Evolutionary conservation across 2,888 invertebrate species (phyloP).

Genomic region (Lutraria lutraria): DNA sequence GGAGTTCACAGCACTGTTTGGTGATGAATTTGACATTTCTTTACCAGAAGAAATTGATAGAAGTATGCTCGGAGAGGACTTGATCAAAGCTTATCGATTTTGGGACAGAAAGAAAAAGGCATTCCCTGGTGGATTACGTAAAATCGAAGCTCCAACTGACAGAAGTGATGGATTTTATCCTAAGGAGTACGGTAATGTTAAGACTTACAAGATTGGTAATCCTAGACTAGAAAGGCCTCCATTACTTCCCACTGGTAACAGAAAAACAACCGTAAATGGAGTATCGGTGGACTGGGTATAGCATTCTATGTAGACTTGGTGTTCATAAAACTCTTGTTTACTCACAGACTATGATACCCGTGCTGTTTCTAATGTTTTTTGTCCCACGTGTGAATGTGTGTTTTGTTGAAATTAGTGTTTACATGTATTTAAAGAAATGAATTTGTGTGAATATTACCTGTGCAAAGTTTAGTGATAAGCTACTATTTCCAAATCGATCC

Average conservation of each 20-base stretch:
- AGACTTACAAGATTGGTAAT: conserved; percentile 42
- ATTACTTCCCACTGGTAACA: not conserved
- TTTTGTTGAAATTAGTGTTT: too few species aligned
- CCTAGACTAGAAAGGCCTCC: conserved; percentile 38
- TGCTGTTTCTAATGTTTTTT: too few species aligned
- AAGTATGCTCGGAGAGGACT: conserved; percentile 59
- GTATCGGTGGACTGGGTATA: conserved; percentile 32
- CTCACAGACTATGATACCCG: not conserved
- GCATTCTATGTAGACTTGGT: not conserved
- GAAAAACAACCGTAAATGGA: not conserved
- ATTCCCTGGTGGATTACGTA: conserved; percentile 55
- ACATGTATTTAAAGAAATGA: too few species aligned
- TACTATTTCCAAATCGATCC: too few species aligned
- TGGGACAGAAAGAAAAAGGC: conserved; percentile 64
- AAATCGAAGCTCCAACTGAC: conserved; percentile 55
- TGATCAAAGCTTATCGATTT: conserved; percentile 62
- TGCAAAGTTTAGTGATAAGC: too few species aligned
- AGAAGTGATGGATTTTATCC: conserved; percentile 33
- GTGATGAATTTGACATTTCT: conserved; percentile 55
- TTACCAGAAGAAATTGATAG: conserved; percentile 59
- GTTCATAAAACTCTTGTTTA: not conserved
- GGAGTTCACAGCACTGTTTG: conserved; percentile 44
- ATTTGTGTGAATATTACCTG: too few species aligned
- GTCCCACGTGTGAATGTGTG: too few species aligned
- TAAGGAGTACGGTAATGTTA: conserved; percentile 46